Evolutionary conservation across 2,113 vertebrate species (phyloP).

Genomic region (Colinus virginianus): DNA sequence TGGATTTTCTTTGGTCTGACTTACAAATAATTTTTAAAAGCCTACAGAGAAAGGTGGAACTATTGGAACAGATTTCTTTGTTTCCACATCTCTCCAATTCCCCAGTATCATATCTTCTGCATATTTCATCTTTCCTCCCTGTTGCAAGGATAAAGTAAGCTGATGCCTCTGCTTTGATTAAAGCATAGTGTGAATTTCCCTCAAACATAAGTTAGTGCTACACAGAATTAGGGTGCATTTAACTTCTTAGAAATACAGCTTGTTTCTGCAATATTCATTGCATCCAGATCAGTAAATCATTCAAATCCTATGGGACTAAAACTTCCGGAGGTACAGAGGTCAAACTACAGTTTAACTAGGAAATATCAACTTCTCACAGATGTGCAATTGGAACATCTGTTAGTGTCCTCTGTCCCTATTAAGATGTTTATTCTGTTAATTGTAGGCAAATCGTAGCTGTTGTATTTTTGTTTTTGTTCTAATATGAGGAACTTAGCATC

Average conservation of each 20-base stretch:
- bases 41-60: neutral
- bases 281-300: slow-evolving; percentile 77
- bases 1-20: neutral
- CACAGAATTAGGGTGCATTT: slow-evolving; percentile 56
- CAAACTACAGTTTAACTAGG: slow-evolving; percentile 69
- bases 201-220: slow-evolving; percentile 31
- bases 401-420: slow-evolving; percentile 75
- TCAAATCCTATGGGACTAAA: slow-evolving; percentile 58
- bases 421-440: slow-evolving; percentile 75
- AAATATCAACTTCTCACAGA: slow-evolving; percentile 75
- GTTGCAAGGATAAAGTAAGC: neutral
- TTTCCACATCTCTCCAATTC: neutral
- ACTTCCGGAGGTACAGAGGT: slow-evolving; percentile 73
- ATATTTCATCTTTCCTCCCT: neutral
- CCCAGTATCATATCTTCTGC: neutral
- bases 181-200: neutral
- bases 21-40: neutral
- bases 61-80: fast-evolving
- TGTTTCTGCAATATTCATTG: slow-evolving; percentile 70
- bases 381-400: slow-evolving; percentile 77
- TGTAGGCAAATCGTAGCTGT: slow-evolving; percentile 68
- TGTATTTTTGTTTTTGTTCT: slow-evolving; percentile 61
- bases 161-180: neutral
- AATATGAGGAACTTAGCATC: slow-evolving; percentile 46
- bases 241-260: slow-evolving; percentile 64